Conservation (phyloP, 2,888 invertebrate genomes). For the Andricus quercusramuli region DNA sequence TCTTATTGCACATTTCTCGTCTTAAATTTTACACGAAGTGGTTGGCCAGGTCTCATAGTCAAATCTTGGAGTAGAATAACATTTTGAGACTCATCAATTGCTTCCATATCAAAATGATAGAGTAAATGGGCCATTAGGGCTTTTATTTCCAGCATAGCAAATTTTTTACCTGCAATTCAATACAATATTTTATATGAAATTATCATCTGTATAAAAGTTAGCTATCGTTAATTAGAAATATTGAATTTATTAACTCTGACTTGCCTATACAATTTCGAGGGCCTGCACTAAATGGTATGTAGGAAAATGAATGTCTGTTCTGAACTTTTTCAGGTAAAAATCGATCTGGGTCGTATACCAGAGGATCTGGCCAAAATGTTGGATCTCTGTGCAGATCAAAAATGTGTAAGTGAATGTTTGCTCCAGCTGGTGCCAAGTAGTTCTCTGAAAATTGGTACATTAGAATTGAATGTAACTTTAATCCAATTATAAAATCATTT, state of each 20-base stretch:
- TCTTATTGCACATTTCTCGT: not conserved
- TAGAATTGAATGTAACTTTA: not conserved
- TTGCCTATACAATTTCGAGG: constrained; percentile 77
- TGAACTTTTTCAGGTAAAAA: constrained; percentile 79
- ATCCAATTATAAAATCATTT: not conserved
- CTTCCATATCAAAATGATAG: constrained; percentile 55
- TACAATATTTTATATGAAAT: not conserved
- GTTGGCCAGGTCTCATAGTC: constrained; percentile 47
- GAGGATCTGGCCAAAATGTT: constrained; percentile 79
- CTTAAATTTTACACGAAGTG: constrained; percentile 46
- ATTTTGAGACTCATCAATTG: constrained; percentile 52
- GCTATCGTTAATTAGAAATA: too few relatives aligned
- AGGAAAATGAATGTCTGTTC: constrained; percentile 82
- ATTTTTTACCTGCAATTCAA: constrained; percentile 62
- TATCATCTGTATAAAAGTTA: too few relatives aligned
- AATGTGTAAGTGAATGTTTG: constrained; percentile 72
- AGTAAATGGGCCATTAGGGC: constrained; percentile 60
- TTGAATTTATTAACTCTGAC: not conserved
- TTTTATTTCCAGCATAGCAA: constrained; percentile 76
- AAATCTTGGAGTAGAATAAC: constrained; percentile 47
- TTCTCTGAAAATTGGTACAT: constrained; percentile 65
- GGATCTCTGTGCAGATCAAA: constrained; percentile 79
- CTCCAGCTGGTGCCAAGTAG: constrained; percentile 71
- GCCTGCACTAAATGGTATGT: constrained; percentile 79
- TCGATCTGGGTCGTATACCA: constrained; percentile 80